These are phyloP conservation scores for Pomacea canaliculata DNA, from an alignment of 2,888 invertebrate genomes.

Conservation along the genomic window DNA sequence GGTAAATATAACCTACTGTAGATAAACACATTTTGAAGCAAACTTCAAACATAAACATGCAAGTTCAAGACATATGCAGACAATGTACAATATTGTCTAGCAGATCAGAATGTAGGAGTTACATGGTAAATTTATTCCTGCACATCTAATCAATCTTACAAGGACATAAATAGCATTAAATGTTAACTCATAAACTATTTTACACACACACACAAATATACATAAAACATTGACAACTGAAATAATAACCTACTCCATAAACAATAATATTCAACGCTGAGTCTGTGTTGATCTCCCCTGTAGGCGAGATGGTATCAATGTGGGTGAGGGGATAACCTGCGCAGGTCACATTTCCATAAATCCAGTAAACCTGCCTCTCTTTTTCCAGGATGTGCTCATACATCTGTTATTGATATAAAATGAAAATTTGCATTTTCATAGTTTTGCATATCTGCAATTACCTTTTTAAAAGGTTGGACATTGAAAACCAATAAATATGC, in stretches of 20 bases:
- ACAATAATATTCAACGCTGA: slow-evolving; percentile 96
- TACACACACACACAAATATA: background rate
- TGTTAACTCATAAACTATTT: background rate
- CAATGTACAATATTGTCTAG: no score
- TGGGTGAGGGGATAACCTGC: slow-evolving; percentile 95
- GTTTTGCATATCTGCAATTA: background rate
- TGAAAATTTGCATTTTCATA: background rate
- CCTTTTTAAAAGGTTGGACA: background rate
- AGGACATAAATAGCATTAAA: background rate
- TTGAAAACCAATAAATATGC: no score
- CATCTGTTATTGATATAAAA: slow-evolving; percentile 73
- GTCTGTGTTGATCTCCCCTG: slow-evolving; percentile 88
- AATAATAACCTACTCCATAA: slow-evolving; percentile 83
- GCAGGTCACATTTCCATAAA: slow-evolving; percentile 93
- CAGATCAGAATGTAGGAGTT: no score
- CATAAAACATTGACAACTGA: background rate
- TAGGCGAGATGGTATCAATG: slow-evolving; percentile 88
- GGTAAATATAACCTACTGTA: no score
- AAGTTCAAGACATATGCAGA: no score
- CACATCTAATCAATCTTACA: no score
- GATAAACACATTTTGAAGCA: no score
- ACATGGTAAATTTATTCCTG: no score
- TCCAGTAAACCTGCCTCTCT: slow-evolving; percentile 97
- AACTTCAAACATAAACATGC: no score
- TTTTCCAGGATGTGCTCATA: slow-evolving; percentile 97